These are phyloP conservation scores for Diplazon laetatorius DNA, from an alignment of 2,888 invertebrate genomes.

Conservation along the genomic window DNA sequence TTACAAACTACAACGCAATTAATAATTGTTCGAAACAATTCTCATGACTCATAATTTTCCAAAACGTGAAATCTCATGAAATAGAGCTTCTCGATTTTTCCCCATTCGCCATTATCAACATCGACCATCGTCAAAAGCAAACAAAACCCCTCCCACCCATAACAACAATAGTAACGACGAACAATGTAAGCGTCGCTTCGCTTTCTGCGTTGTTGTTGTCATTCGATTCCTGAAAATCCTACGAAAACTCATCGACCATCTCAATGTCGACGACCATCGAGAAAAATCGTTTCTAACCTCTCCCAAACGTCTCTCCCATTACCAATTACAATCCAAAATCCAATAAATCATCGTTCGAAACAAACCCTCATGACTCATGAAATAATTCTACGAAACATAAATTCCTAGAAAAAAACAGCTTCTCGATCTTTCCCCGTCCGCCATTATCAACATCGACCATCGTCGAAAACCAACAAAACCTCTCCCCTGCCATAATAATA, in stretches of 20 bases:
- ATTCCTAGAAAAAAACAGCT: constrained; percentile 35
- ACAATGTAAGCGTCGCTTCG: constrained; percentile 47
- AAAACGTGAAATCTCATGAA: constrained; percentile 35
- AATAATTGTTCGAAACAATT: no score
- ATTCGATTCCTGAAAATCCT: no score
- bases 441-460: constrained; percentile 52
- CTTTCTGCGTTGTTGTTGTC: no score
- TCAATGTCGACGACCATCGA: not conserved
- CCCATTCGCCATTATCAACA: constrained; percentile 58
- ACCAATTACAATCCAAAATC: no score
- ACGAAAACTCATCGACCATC: no score
- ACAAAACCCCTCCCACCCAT: constrained; percentile 13
- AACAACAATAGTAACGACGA: constrained; percentile 53
- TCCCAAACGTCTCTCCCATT: not conserved
- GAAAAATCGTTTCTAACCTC: constrained; percentile 36
- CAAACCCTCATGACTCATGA: constrained; percentile 44
- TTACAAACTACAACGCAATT: no score
- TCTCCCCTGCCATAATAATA: constrained; percentile 38
- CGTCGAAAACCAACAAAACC: not conserved
- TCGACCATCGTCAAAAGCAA: not conserved
- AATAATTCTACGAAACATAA: constrained; percentile 17
- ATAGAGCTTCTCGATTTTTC: constrained; percentile 13
- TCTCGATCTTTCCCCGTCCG: constrained; percentile 36
- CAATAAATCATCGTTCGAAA: no score
- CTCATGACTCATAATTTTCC: constrained; percentile 46